These are phyloP conservation scores for Cyclophora punctaria DNA, from an alignment of 2,888 invertebrate species.

Conservation along the genomic window DNA sequence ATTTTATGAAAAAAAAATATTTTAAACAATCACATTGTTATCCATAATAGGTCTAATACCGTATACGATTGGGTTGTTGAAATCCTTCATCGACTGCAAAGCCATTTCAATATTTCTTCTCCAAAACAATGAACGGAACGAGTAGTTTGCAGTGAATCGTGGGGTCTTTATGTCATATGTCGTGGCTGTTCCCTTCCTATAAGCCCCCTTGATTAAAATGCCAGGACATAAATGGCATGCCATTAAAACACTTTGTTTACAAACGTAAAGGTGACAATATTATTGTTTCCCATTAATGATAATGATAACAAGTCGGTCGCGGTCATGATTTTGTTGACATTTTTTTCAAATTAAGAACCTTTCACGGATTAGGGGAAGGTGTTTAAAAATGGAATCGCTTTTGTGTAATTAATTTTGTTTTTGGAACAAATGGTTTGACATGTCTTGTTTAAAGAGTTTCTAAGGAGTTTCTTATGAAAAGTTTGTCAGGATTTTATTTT, in stretches of 20 bases:
- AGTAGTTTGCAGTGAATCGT: not conserved
- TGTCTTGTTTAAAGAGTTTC: no score
- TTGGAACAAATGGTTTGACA: no score
- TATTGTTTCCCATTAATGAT: constrained; percentile 15
- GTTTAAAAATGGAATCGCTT: no score
- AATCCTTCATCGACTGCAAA: not conserved
- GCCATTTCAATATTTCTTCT: not conserved
- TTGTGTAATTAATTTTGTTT: no score
- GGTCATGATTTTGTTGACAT: constrained; percentile 21
- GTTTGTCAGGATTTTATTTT: no score
- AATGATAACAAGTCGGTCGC: constrained; percentile 15
- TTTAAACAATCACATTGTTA: no score
- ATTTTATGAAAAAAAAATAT: no score
- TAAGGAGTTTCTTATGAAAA: no score
- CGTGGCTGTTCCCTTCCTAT: not conserved
- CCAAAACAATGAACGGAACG: not conserved
- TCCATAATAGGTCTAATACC: no score
- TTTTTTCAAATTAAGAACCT: constrained; percentile 12
- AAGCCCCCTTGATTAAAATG: constrained; percentile 47
- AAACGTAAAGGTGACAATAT: constrained; percentile 36
- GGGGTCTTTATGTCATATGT: no score
- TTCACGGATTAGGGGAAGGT: no score
- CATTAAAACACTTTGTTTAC: constrained; percentile 32
- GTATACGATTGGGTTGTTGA: not conserved
- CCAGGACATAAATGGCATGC: constrained; percentile 46